A percentile compares a stretch with the other conserved stretches of the same genome.
Evolutionary conservation across 2,113 vertebrate genomes (phyloP).

Genomic region (Hypocryptadius cinnamomeus): DNA sequence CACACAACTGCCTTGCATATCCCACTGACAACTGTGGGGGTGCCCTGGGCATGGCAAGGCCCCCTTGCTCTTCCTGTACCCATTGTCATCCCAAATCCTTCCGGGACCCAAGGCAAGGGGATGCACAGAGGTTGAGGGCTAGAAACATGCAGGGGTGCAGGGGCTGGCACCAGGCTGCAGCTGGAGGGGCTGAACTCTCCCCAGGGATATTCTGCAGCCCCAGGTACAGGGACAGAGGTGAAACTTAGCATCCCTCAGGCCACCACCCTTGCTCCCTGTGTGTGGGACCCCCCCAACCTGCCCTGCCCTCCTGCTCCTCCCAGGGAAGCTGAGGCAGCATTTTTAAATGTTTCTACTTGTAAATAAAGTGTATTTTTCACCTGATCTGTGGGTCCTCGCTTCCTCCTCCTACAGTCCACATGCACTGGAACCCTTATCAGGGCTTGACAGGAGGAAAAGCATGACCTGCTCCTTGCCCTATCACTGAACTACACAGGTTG

Average conservation of each 20-base stretch:
- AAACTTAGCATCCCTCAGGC: neutral
- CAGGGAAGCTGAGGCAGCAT: neutral
- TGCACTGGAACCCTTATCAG: neutral
- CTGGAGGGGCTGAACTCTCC: neutral
- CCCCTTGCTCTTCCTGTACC: neutral
- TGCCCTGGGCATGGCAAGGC: neutral
- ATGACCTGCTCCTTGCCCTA: neutral
- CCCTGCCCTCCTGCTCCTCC: neutral
- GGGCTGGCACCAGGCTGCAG: neutral
- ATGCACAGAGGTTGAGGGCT: neutral
- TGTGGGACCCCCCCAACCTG: neutral
- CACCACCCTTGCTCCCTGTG: too few relatives aligned
- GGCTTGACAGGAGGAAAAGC: neutral
- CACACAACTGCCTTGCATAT: neutral
- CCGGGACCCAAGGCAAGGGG: neutral
- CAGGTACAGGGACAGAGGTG: neutral
- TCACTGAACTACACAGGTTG: neutral
- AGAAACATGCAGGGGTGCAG: neutral
- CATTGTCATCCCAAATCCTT: neutral
- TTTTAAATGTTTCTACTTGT: constrained; percentile 56
- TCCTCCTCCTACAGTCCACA: neutral
- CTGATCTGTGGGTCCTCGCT: neutral
- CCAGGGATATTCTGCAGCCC: neutral
- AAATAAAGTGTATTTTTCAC: constrained; percentile 66
- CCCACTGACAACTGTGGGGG: neutral